Base-by-base conservation (phyloP, 2,113 vertebrate species). In the Ammospiza nelsoni region DNA sequence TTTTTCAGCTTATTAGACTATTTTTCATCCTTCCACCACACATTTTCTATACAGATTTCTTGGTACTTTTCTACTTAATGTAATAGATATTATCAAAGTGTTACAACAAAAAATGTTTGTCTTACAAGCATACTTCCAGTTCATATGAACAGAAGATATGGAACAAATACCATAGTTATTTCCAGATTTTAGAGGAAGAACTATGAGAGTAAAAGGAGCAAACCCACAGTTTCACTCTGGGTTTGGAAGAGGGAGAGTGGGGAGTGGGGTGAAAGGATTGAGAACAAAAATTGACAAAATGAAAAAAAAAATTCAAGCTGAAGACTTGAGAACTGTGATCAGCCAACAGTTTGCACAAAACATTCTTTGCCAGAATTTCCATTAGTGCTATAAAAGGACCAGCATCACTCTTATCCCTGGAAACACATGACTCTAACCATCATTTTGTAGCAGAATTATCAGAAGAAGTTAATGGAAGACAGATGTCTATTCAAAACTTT, bases 241-340 rank as follows among this genome's bases (percentile, higher is more conserved):
- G 1, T 57, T 66, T 74, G 17, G 2, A 4, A 39, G 12, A 5
- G 6, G 14, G 8, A 10, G 33, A 2, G 1, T 52, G 17, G 8
- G 12, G 33, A 2, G 1, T 52, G 15, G 7, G 6, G 21, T 23
- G 33, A 39, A 92, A 75, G 15, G 21, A 79, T 17, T n/a, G 5
- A 27, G 33, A 86, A 72, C 2, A 63, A 63, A 94, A 72, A 9
- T 5, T 28, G 39, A 43, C 20, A 67, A 75, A 88, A 67, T 4
- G 2, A 29, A 13, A 27, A 51, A 51, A 43, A 37, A 41, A 29
- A 29, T 20, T 49, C 23, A 61, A 57, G 5, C 14, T 51, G 11
- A 39, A 85, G 65, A 15, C 11, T 52, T 44, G 12, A 69, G 17
- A 84, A 18, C 2, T 31, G 13, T 44, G 15, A 44, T 63, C 20